These are phyloP conservation scores for Hippocampus abdominalis DNA, from an alignment of 2,113 vertebrate genomes.

Conservation along the genomic window DNA sequence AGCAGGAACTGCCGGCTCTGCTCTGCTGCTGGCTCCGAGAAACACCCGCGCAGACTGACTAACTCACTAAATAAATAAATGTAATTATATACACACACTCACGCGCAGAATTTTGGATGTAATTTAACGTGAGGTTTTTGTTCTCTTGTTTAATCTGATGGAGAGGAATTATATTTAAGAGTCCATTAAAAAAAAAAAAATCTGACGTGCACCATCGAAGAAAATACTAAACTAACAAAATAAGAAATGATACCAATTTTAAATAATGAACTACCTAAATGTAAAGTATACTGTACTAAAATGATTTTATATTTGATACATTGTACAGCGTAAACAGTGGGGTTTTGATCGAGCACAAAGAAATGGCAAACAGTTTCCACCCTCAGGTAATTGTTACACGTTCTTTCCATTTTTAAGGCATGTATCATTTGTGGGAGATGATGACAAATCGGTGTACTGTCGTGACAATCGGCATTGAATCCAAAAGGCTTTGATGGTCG, in stretches of 20 bases:
- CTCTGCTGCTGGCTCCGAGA: slow-evolving; percentile 3
- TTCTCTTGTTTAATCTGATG: no score
- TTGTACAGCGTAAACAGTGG: neutral
- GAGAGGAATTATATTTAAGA: no score
- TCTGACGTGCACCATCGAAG: no score
- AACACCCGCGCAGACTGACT: slow-evolving; percentile 11
- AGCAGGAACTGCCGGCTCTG: slow-evolving; percentile 48
- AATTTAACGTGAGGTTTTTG: neutral
- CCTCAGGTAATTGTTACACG: neutral
- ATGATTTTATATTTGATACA: neutral
- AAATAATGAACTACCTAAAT: neutral
- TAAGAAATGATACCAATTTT: neutral
- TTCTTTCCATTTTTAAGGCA: neutral
- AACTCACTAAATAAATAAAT: slow-evolving; percentile 2
- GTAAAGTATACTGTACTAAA: neutral
- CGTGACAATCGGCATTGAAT: slow-evolving; percentile 32
- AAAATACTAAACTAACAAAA: no score
- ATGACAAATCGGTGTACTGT: slow-evolving; percentile 6
- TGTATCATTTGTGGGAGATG: neutral
- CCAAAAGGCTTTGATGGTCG: slow-evolving; percentile 13
- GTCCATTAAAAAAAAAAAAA: no score
- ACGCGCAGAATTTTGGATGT: neutral
- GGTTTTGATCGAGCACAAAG: neutral
- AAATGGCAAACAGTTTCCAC: neutral
- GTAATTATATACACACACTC: neutral